Base-by-base conservation (phyloP, 2,797 vertebrate species). In the Betta splendens region DNA sequence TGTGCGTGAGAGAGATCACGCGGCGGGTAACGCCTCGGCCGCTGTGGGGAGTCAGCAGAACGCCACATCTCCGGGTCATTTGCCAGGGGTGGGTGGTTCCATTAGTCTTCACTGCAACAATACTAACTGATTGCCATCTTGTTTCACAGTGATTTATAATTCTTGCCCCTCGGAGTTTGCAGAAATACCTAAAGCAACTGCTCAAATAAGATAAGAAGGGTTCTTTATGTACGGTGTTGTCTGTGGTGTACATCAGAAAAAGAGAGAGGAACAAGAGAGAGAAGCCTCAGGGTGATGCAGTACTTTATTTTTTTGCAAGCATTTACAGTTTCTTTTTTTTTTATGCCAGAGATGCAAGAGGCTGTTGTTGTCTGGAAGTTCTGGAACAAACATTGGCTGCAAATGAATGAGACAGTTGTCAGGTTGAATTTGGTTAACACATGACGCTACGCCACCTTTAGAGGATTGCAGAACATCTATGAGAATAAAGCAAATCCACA, bases 141-240 rank as follows among this genome's bases (percentile, higher is more conserved):
- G 86, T 89, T 90, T 86, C 83, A 40, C 65, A 28, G 87, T 91
- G 91, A 92, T 92, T 91, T 91, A 89, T 89, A 89, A 91, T 92
- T 85, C 74, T 13, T 36, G 58, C 62, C 49, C 75, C 60, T 55
- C 43, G 60, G 87, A 90, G 84, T 89, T 89, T 88, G 82, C 85
- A 87, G 82, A 91, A 92, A 91, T 91, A 87, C 89, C 87, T 87
- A 87, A 86, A 88, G 79, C 87, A 81, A 87, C 89, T 91, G 90
- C 87, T 90, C 84, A 90, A 90, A 91, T 90, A 91, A 90, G 91
- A 92, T 91, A 92, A 92, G 90, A 64, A 75, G 64, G 53, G 39
- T 80, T 85, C 80, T 90, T 90, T 85, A 83, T 86, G 84, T 83
- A 85, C 76, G 79, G 75, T 75, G 82, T 81, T 80, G 84, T 85